Evolutionary conservation across 2,113 vertebrate species (phyloP).

Genomic region (Columba janthina): DNA sequence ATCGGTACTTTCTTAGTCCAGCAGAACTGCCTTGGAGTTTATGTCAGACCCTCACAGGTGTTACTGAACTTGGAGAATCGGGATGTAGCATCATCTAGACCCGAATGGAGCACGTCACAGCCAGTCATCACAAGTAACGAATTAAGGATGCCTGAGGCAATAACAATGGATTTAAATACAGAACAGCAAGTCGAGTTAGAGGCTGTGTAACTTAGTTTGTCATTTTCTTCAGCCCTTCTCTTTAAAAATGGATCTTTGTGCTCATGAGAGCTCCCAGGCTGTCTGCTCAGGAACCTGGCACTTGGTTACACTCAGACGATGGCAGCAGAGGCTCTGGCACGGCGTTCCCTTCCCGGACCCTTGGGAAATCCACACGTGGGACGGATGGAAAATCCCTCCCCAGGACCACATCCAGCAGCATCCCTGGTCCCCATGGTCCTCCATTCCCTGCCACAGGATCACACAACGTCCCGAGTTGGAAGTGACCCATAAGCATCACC

Average conservation of each 20-base stretch:
- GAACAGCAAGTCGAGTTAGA: not conserved
- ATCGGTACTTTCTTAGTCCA: accelerated
- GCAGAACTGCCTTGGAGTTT: not conserved
- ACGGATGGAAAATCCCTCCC: not conserved
- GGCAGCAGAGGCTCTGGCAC: not conserved
- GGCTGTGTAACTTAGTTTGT: not conserved
- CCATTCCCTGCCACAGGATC: too few species aligned
- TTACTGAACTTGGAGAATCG: not conserved
- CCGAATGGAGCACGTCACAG: not conserved
- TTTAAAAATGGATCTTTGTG: not conserved
- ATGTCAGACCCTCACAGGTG: accelerated
- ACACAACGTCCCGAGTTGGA: too few species aligned
- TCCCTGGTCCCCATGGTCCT: accelerated
- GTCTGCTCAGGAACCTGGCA: not conserved
- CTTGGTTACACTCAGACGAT: not conserved
- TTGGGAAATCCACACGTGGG: not conserved
- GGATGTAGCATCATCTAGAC: not conserved
- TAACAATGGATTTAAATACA: slow-evolving; percentile 14
- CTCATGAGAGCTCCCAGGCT: not conserved
- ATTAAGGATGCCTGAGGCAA: not conserved
- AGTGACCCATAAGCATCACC: too few species aligned
- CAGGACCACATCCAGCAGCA: accelerated
- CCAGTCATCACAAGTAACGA: not conserved
- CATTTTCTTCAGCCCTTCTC: not conserved
- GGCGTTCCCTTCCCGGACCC: not conserved